Percentiles rank a stretch among this genome's conserved stretches.
These are phyloP conservation scores for Aplochiton taeniatus DNA, from an alignment of 2,797 vertebrate genomes.

Conservation along the genomic window DNA sequence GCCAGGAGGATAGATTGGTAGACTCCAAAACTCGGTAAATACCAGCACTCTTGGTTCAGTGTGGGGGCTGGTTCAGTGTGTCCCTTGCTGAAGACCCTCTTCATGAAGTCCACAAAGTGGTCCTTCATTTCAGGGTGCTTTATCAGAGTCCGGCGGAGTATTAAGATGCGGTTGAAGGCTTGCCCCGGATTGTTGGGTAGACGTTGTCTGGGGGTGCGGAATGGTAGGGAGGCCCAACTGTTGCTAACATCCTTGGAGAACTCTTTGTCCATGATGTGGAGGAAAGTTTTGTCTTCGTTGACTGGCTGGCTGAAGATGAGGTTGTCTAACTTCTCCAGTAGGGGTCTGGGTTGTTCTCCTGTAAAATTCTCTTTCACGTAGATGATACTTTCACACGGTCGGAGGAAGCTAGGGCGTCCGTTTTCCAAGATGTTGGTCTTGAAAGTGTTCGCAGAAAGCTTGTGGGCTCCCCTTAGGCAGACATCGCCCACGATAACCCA, in stretches of 20 bases:
- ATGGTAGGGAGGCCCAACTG: slow-evolving; percentile 24
- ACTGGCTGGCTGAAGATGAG: slow-evolving; percentile 13
- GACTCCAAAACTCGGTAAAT: too few species aligned
- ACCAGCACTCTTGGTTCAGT: background rate
- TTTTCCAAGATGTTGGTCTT: slow-evolving; percentile 29
- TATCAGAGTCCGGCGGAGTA: slow-evolving; percentile 1
- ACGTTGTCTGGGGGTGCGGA: background rate
- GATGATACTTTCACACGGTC: slow-evolving; percentile 16
- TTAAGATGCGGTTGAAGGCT: too few species aligned
- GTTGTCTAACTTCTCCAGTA: background rate
- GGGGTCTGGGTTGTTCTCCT: background rate
- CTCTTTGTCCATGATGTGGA: slow-evolving; percentile 16
- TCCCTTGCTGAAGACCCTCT: slow-evolving; percentile 10
- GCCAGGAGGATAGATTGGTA: too few species aligned
- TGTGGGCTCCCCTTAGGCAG: slow-evolving; percentile 27
- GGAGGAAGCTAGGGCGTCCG: slow-evolving; percentile 12
- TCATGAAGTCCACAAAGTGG: slow-evolving; percentile 23
- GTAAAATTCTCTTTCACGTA: slow-evolving; percentile 5
- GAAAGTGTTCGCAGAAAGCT: slow-evolving; percentile 21
- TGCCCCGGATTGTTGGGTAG: slow-evolving; percentile 18
- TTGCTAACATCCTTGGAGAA: slow-evolving; percentile 9
- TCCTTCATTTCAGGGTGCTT: slow-evolving; percentile 15
- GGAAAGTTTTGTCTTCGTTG: slow-evolving; percentile 18
- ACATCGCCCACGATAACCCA: slow-evolving; percentile 1
- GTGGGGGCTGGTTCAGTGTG: slow-evolving; percentile 6